A percentile compares a stretch with the other conserved stretches of the same genome.
These are phyloP conservation scores for Ginglymostoma cirratum DNA, from an alignment of 2,113 vertebrate genomes.

Conservation along the genomic window DNA sequence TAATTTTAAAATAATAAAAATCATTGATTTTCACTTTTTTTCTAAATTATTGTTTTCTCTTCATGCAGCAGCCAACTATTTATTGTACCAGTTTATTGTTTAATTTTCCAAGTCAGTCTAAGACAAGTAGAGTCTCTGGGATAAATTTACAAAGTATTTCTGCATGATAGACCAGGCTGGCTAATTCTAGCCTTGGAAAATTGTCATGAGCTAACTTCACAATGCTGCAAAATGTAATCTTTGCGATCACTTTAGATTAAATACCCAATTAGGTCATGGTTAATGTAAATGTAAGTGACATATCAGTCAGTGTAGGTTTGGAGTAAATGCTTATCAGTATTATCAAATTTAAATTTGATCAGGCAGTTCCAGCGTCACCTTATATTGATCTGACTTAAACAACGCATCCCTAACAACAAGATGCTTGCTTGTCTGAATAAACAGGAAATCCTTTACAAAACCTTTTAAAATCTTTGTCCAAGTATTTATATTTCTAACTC, in stretches of 20 bases:
- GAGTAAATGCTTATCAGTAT: background rate
- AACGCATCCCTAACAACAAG: background rate
- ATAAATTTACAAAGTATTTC: background rate
- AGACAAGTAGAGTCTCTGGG: background rate
- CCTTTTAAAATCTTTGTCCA: too few relatives aligned
- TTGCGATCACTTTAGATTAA: background rate
- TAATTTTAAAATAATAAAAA: background rate
- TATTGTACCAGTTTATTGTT: background rate
- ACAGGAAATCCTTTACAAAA: background rate
- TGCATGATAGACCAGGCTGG: background rate
- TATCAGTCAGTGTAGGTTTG: background rate
- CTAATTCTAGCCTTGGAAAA: background rate
- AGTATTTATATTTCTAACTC: too few relatives aligned
- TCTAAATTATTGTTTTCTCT: background rate
- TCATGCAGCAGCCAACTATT: background rate
- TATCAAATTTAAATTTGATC: background rate
- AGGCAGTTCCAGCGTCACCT: background rate
- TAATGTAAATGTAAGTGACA: background rate
- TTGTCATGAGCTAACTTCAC: background rate
- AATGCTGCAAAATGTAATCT: background rate
- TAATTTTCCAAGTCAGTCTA: background rate
- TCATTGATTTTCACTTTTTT: background rate
- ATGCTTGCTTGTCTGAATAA: background rate
- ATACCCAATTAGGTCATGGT: background rate
- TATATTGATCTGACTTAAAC: background rate